Conservation (phyloP, 2,113 vertebrate species). For the Anarhynchus alexandrinus region DNA sequence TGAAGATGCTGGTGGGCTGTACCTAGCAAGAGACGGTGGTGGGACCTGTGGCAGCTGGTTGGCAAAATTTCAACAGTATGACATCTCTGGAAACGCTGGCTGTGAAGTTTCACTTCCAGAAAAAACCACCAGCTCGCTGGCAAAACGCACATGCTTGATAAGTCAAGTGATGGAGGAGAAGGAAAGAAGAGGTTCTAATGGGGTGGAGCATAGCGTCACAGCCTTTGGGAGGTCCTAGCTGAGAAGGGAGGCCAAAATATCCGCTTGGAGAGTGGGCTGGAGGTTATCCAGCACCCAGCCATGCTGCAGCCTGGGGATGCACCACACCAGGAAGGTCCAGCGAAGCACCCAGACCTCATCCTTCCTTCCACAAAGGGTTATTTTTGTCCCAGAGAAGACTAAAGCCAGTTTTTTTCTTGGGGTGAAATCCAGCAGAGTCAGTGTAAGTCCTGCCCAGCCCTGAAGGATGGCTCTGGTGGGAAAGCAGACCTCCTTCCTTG, state of each 20-base stretch:
- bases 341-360: neutral
- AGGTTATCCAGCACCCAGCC: neutral
- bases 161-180: neutral
- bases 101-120: neutral
- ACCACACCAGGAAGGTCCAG: neutral
- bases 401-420: neutral
- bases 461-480: neutral
- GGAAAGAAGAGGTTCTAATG: neutral
- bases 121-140: neutral
- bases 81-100: neutral
- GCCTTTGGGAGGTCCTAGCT: neutral
- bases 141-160: neutral
- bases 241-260: neutral
- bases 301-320: neutral
- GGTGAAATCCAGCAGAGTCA: neutral
- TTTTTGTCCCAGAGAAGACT: neutral
- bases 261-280: neutral
- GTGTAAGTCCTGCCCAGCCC: neutral
- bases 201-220: neutral
- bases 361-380: neutral
- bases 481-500: neutral
- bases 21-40: neutral
- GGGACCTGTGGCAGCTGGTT: neutral
- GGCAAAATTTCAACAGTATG: rapidly evolving
- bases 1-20: neutral